Base-by-base conservation (phyloP, 2,797 vertebrate species). In the Sandelia bainsii region DNA sequence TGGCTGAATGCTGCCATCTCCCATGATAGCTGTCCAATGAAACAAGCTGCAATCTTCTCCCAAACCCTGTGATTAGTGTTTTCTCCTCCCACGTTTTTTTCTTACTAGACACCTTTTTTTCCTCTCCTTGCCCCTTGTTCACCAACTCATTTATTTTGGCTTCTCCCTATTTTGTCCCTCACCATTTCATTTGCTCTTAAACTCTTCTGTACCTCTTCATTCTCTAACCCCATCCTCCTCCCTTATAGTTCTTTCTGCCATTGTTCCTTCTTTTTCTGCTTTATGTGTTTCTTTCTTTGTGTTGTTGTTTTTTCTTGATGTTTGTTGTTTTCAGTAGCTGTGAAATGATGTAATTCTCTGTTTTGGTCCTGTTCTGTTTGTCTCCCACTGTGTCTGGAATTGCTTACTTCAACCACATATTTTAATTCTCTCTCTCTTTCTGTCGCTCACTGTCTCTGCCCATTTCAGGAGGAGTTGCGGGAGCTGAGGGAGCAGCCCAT, bases 401-500 rank as follows among this genome's bases (percentile, higher is more conserved):
- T 66, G 39, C 20, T 39, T 27, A 2, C 3, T 37, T 62, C 42
- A 77, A 75, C 60, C 62, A 48, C 61, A 34, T 37, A n/a, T 62
- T 57, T 69, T 49, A 50, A 68, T 40, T 49, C 49, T 51, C 0
- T 45, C 37, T 59, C 5, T 50, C 1, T 65, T 3, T 56, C n/a
- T 52, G 23, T 69, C 22, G 8, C n/a, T 46, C 0, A 23, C 44
- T 39, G 0, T 64, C 39, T 68, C 1, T 1, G 6, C 37, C 11
- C 46, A 2, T 68, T 46, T 20, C 89, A 99, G 98, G 98, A 99
- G 89, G 98, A 99, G 80, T 89, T 98, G 80, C 91, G 97, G 88
- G 98, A 99, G 88, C 88, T 96, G 66, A 93, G 95, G 88, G 97
- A 99, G 90, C 96, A 97, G 77, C 95, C 97, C 72, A 92, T 92